Conservation (phyloP, 2,797 vertebrate genomes). For the Scleropages formosus region DNA sequence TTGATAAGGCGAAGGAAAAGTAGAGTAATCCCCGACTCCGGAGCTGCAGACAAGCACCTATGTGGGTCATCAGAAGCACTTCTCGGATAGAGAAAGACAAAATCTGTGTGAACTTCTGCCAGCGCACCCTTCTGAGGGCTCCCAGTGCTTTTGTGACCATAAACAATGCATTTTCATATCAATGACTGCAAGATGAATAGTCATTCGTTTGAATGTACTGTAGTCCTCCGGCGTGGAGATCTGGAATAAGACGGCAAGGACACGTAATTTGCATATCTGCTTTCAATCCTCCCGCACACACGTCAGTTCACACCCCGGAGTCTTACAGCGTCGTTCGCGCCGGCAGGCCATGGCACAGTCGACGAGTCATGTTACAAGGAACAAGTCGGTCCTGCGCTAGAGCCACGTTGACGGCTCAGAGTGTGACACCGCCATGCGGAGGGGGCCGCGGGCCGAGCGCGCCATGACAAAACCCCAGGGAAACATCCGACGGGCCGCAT, state of each 20-base stretch:
- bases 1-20: background rate
- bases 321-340: background rate
- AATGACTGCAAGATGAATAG: background rate
- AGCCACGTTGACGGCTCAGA: background rate
- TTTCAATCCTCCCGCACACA: slow-evolving; percentile 47
- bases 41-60: background rate
- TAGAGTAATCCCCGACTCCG: background rate
- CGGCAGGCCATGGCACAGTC: too few relatives aligned
- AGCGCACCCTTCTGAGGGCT: background rate
- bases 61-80: background rate
- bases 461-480: background rate
- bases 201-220: background rate
- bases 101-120: background rate
- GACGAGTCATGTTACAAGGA: background rate
- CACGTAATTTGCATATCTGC: slow-evolving; percentile 44
- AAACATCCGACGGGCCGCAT: background rate
- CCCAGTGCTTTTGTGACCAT: background rate
- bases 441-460: too few relatives aligned
- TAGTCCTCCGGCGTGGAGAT: background rate
- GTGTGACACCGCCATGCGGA: too few relatives aligned
- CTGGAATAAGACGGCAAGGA: slow-evolving; percentile 48
- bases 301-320: background rate
- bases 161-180: background rate
- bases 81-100: background rate
- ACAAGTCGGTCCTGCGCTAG: background rate